Conservation (phyloP, 2,888 invertebrate species). For the Ormyrus labotus region DNA sequence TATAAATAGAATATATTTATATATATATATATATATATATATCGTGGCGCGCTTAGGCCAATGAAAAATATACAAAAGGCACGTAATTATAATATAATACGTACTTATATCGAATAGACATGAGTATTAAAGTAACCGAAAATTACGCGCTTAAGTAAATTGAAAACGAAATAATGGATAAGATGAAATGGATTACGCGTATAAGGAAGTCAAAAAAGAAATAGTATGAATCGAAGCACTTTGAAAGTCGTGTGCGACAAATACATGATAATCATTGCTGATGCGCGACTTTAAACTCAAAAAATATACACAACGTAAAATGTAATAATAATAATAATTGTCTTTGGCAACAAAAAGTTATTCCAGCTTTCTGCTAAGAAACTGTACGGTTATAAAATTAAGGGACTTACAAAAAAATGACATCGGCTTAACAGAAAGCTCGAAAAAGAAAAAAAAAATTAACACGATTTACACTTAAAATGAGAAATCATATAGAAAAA, state of each 20-base stretch:
- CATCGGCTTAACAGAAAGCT: constrained; percentile 50
- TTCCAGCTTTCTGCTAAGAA: constrained; percentile 54
- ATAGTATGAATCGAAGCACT: constrained; percentile 49
- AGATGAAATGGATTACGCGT: constrained; percentile 35
- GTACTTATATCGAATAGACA: constrained; percentile 55
- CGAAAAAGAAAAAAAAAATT: constrained; percentile 33
- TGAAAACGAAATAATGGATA: constrained; percentile 33
- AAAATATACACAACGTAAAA: constrained; percentile 58
- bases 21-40: not conserved
- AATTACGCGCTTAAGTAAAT: constrained; percentile 48
- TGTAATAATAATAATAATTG: constrained; percentile 54
- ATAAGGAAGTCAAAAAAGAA: constrained; percentile 21
- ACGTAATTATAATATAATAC: constrained; percentile 58
- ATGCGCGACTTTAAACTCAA: constrained; percentile 54
- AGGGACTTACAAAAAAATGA: not conserved
- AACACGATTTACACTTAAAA: constrained; percentile 41
- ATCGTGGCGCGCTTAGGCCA: constrained; percentile 55
- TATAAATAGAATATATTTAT: constrained; percentile 53
- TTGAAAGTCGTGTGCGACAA: constrained; percentile 37
- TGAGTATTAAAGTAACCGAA: constrained; percentile 50
- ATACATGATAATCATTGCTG: constrained; percentile 29
- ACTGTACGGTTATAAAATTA: constrained; percentile 28
- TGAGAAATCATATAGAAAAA: constrained; percentile 6
- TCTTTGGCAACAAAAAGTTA: constrained; percentile 66
- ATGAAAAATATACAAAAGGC: constrained; percentile 60